A percentile compares a stretch with the other conserved stretches of the same genome.
Evolutionary conservation across 2,888 invertebrate genomes (phyloP).

Genomic region (Conchocele bisecta): DNA sequence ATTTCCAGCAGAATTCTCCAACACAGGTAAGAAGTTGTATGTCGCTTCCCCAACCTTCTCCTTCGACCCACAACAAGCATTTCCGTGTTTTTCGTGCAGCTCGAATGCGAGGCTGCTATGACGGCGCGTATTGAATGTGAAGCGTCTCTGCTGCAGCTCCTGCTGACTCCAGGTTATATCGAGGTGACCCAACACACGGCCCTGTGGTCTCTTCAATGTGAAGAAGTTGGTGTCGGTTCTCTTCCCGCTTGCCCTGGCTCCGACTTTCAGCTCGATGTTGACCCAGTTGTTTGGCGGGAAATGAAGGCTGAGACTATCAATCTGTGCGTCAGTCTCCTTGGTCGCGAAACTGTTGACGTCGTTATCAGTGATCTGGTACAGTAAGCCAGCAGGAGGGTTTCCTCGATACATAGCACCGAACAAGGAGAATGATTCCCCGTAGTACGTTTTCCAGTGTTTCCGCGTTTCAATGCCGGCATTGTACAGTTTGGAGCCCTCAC

Average conservation of each 20-base stretch:
- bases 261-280: not conserved
- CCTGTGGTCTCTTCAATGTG: not conserved
- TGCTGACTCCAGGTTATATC: not conserved
- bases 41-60: not conserved
- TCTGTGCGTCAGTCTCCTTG: constrained; percentile 54
- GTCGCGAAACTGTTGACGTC: constrained; percentile 66
- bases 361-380: constrained; percentile 76
- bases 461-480: constrained; percentile 82
- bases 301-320: constrained; percentile 38
- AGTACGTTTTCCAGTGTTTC: constrained; percentile 82
- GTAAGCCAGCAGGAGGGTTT: constrained; percentile 80
- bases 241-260: too few species aligned
- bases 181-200: too few species aligned
- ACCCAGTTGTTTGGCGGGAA: not conserved
- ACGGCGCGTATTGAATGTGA: not conserved
- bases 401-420: constrained; percentile 83
- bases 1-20: not conserved
- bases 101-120: not conserved
- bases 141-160: not conserved
- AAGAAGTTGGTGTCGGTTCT: too few species aligned
- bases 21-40: not conserved
- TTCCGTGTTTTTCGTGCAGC: not conserved
- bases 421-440: constrained; percentile 80
- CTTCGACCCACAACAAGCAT: not conserved
- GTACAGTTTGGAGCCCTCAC: constrained; percentile 81